Base-by-base conservation (phyloP, 1,140 invertebrate species). In the Drosophila neocordata region DNA sequence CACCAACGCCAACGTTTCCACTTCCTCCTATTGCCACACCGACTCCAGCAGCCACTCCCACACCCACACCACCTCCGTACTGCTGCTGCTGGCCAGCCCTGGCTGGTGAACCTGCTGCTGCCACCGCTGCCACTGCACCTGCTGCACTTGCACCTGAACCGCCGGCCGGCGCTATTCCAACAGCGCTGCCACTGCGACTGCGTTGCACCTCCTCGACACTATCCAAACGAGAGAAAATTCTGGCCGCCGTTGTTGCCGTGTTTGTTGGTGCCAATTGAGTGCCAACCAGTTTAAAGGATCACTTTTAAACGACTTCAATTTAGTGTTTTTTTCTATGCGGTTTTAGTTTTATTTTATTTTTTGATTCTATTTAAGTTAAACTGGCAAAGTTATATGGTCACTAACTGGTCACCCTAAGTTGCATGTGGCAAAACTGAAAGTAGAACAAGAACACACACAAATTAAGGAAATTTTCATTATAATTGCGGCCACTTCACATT, bases 161-260 rank as follows among this genome's bases (percentile, higher is more conserved):
- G 65, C 77, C 73, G 59, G 78, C 61, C 64, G 68, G 68, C 65
- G 72, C 65, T 87, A 89, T 83, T 73, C 82, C 88, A 64, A 88
- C 78, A 68, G 88, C 83, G 88, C 88, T 90, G 89, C 88, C 88
- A 90, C 88, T 90, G 79, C 88, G 83, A 79, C 82, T 67, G 66
- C 77, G 89, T 85, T 90, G 78, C 89, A 88, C 79, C 89, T 87
- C 89, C 74, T 91, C 89, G 74, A 91, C 77, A 68, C 82, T 88
- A 84, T 90, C 89, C 79, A 89, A 91, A 84, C 89, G 89, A 59
- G 89, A 91, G 70, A 89, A 91, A 74, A 91, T 87, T 89, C 89
- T 81, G 73, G 89, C 89, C 89, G 89, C 89, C 85, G 89, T 91
- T 84, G 89, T 91, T 83, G 89, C 89, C 89, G 89, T 91, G 70